A percentile compares a stretch with the other conserved stretches of the same genome.
These are phyloP conservation scores for Glareola pratincola DNA, from an alignment of 2,113 vertebrate genomes.

Conservation along the genomic window DNA sequence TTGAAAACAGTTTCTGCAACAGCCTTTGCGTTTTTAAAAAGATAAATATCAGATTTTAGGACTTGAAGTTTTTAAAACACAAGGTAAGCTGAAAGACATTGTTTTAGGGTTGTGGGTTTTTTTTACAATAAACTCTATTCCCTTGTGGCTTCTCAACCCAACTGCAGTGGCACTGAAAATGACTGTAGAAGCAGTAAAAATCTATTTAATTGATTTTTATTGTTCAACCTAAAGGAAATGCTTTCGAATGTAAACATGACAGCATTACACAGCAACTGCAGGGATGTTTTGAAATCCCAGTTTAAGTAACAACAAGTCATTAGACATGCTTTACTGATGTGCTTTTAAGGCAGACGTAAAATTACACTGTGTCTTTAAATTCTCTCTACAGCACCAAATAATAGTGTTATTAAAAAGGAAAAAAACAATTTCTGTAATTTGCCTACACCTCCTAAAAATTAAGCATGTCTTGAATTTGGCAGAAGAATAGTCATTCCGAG, in stretches of 20 bases:
- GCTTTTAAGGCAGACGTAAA: not conserved
- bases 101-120: not conserved
- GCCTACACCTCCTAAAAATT: not conserved
- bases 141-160: not conserved
- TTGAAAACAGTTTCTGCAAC: not conserved
- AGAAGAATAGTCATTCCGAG: not conserved
- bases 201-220: not conserved
- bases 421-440: not conserved
- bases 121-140: not conserved
- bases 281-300: not conserved
- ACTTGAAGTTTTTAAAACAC: not conserved
- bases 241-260: not conserved
- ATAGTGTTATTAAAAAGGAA: not conserved
- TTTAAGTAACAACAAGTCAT: not conserved
- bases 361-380: not conserved
- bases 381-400: not conserved
- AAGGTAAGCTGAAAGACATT: not conserved
- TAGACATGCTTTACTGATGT: not conserved
- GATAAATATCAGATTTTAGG: not conserved
- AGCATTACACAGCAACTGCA: not conserved
- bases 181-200: not conserved
- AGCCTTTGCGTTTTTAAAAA: not conserved
- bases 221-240: not conserved
- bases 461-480: not conserved
- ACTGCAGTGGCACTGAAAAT: not conserved